Evolutionary conservation across 2,113 vertebrate genomes (phyloP), one percentile per base, ranked within the genome.

Genomic region (Todiramphus chloris): DNA sequence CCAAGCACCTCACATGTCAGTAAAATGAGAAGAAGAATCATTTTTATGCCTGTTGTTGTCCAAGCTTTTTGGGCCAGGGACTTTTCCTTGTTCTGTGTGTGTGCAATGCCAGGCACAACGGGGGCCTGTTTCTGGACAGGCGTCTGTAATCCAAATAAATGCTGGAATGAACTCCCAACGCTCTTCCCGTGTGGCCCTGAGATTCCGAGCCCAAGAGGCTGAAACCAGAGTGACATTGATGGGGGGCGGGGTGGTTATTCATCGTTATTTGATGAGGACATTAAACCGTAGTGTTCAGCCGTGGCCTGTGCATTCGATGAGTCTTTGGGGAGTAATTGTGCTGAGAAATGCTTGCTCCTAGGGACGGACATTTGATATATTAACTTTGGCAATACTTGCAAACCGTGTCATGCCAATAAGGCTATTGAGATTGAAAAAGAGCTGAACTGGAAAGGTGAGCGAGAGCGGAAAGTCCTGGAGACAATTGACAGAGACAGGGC

Each of bases 321-420:
- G 75, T 33, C 94, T 88, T 83, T 44, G 90, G 94, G 96, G 94
- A 95, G 82, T 95, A 46, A 94, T 90, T 51, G 94, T 14, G 89
- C 78, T 89, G 70, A 76, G 96, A 64, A 76, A 53, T 55, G 87
- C 6, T 90, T 58, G 85, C 94, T 95, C 82, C 64, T 17, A 12
- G 85, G 90, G 78, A 91, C 31, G 9, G 59, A 82, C 79, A 43
- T 5, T 27, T 96, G 96, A 97, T 93, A 60, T 77, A 96, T 96
- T 48, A 35, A 75, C 90, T 96, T 90, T 97, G 96, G 96, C 94
- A 96, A 93, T 23, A 59, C 93, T 96, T 74, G 82, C 90, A 95
- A 56, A 24, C 82, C 56, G 23, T 93, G 96, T 95, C 95, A 96
- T 30, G 96, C 87, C 96, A 94, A 93, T 96, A 83, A 96, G 23